A percentile compares a stretch with the other conserved stretches of the same genome.
Conservation (phyloP, 1,140 invertebrate genomes). For the Pseudobourletiella spinata region DNA sequence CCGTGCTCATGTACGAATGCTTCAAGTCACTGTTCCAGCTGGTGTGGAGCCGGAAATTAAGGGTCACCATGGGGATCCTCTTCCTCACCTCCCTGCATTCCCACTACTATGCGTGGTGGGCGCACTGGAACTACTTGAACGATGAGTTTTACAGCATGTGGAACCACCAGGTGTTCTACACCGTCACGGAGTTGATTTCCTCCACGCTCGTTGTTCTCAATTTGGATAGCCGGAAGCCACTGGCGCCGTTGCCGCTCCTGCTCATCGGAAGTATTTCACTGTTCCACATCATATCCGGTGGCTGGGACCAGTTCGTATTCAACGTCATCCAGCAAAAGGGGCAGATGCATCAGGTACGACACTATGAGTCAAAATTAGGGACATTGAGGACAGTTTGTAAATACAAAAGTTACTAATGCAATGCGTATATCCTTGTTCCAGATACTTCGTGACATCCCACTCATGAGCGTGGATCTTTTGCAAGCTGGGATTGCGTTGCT, state of each 20-base stretch:
- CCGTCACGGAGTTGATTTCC: slow-evolving; percentile 53
- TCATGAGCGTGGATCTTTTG: slow-evolving; percentile 26
- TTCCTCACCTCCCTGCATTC: slow-evolving; percentile 63
- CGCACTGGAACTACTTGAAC: slow-evolving; percentile 73
- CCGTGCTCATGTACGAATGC: slow-evolving; percentile 62
- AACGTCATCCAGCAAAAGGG: slow-evolving; percentile 63
- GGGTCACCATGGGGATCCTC: slow-evolving; percentile 59
- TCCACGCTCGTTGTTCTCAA: neutral
- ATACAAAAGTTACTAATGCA: neutral
- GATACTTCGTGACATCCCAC: slow-evolving; percentile 22
- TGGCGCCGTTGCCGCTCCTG: slow-evolving; percentile 54
- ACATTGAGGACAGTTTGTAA: neutral
- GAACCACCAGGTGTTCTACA: slow-evolving; percentile 50
- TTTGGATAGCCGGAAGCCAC: slow-evolving; percentile 25
- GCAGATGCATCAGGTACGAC: slow-evolving; percentile 48
- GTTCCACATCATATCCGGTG: slow-evolving; percentile 60
- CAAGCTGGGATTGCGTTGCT: slow-evolving; percentile 17
- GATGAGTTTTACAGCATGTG: slow-evolving; percentile 51
- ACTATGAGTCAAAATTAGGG: no score
- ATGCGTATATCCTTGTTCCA: neutral
- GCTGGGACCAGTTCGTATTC: slow-evolving; percentile 63
- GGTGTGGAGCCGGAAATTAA: slow-evolving; percentile 47
- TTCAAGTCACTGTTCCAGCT: slow-evolving; percentile 54
- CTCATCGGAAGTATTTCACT: slow-evolving; percentile 56
- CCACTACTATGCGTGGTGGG: slow-evolving; percentile 78